These are phyloP conservation scores for Ethmia dodecea DNA, from an alignment of 2,888 invertebrate genomes.

Conservation along the genomic window DNA sequence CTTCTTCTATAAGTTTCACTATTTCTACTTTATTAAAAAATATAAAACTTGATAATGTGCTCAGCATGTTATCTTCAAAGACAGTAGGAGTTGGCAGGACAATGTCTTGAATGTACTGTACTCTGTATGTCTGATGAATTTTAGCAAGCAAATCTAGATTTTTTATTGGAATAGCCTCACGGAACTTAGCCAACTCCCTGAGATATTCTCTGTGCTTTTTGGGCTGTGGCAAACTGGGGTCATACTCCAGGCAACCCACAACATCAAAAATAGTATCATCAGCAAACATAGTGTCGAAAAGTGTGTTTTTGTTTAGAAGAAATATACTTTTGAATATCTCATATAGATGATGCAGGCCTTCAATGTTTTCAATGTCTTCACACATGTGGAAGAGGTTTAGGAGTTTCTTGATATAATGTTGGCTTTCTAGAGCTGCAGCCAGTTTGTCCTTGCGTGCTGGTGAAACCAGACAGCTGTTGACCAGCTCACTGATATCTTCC, in stretches of 20 bases:
- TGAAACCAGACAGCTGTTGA: slow-evolving; percentile 91
- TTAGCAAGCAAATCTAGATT: slow-evolving; percentile 96
- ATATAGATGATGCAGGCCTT: slow-evolving; percentile 96
- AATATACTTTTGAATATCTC: slow-evolving; percentile 99
- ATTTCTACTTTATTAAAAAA: slow-evolving; percentile 99
- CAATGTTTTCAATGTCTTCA: slow-evolving; percentile 96
- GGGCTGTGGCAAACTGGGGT: slow-evolving; percentile 90
- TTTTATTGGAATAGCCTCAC: slow-evolving; percentile 96
- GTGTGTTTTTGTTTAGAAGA: slow-evolving; percentile 96
- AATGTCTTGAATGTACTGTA: slow-evolving; percentile 99
- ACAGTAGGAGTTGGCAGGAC: slow-evolving; percentile 99
- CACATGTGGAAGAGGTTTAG: slow-evolving; percentile 97
- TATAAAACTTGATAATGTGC: slow-evolving; percentile 98
- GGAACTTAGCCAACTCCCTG: slow-evolving; percentile 92
- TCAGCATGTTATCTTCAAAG: slow-evolving; percentile 99
- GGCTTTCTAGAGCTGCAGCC: slow-evolving; percentile 94
- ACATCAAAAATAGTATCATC: slow-evolving; percentile 98
- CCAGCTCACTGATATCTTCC: slow-evolving; percentile 96
- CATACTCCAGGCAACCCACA: slow-evolving; percentile 98
- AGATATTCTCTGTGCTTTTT: slow-evolving; percentile 98
- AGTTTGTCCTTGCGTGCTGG: slow-evolving; percentile 96
- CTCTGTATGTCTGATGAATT: slow-evolving; percentile 99
- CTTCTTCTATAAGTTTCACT: slow-evolving; percentile 97
- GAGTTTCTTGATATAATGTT: slow-evolving; percentile 96
- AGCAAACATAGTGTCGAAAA: slow-evolving; percentile 98